These are phyloP conservation scores for Pyrocoelia pectoralis DNA, from an alignment of 2,888 invertebrate species.

Conservation along the genomic window DNA sequence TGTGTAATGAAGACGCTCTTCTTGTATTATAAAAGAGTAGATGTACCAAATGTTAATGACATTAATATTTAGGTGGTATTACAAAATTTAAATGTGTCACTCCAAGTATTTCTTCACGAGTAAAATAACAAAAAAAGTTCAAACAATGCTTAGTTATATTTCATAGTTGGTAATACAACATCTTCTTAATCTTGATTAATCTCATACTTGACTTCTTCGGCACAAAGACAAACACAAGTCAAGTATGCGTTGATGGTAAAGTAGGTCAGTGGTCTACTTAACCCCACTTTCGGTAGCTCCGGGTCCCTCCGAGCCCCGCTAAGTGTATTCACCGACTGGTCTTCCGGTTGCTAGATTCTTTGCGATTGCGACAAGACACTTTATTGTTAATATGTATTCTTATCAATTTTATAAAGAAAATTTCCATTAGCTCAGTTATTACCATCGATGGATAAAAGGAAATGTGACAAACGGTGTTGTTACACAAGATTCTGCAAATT, in stretches of 20 bases:
- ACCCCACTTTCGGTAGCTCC: slow-evolving; percentile 46
- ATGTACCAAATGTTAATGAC: background rate
- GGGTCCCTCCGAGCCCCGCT: slow-evolving; percentile 46
- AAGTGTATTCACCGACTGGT: slow-evolving; percentile 45
- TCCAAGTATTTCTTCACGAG: background rate
- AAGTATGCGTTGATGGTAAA: slow-evolving; percentile 51
- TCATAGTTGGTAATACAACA: slow-evolving; percentile 6
- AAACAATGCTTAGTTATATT: background rate
- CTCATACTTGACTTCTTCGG: slow-evolving; percentile 37
- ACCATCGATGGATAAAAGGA: background rate
- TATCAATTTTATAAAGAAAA: background rate
- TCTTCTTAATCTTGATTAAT: slow-evolving; percentile 29
- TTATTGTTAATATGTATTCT: background rate
- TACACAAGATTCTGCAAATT: background rate
- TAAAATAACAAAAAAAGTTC: background rate
- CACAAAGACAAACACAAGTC: slow-evolving; percentile 35
- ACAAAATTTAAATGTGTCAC: background rate
- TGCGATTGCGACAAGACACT: slow-evolving; percentile 28
- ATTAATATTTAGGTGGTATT: background rate
- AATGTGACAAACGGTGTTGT: background rate
- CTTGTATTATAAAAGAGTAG: background rate
- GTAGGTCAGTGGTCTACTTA: slow-evolving; percentile 57
- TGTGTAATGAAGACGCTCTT: no score
- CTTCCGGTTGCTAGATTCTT: slow-evolving; percentile 50
- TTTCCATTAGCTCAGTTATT: no score